phyloP scores from a whole-genome alignment of 2,888 invertebrate genomes.

The Pyralis farinalis region DNA sequence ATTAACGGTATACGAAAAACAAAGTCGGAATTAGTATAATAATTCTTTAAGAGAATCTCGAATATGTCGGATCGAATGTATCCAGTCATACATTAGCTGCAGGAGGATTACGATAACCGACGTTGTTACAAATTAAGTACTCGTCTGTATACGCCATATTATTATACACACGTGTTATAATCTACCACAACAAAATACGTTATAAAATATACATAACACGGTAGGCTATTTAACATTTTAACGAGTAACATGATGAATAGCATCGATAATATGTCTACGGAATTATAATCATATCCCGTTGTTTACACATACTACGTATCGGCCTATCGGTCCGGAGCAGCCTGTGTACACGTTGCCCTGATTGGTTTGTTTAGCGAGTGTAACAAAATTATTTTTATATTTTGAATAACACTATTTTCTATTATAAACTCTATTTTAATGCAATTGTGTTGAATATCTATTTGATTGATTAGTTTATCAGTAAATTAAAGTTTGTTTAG shows the following conservation, averaged over 20 bases:
- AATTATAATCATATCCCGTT: slow-evolving; percentile 50
- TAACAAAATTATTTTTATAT: not conserved
- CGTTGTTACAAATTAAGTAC: too few relatives aligned
- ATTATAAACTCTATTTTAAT: not conserved
- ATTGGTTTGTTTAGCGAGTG: not conserved
- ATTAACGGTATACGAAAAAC: too few relatives aligned
- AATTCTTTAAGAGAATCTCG: too few relatives aligned
- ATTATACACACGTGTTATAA: not conserved
- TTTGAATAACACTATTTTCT: not conserved
- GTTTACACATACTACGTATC: slow-evolving; percentile 44
- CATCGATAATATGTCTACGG: slow-evolving; percentile 38
- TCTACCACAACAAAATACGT: slow-evolving; percentile 4
- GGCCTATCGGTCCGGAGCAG: slow-evolving; percentile 38
- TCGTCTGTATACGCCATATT: too few relatives aligned
- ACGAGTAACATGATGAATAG: slow-evolving; percentile 44
- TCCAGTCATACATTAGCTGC: too few relatives aligned
- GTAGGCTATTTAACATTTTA: slow-evolving; percentile 4
- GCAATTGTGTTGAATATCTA: not conserved
- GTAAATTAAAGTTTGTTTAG: too few relatives aligned
- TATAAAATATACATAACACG: not conserved
- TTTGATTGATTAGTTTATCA: too few relatives aligned
- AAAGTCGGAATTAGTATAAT: too few relatives aligned
- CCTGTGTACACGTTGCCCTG: slow-evolving; percentile 27
- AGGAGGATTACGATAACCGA: too few relatives aligned
- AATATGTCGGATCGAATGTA: too few relatives aligned